phyloP scores from a whole-genome alignment of 2,888 invertebrate species.

The Chelonus formosanus region DNA sequence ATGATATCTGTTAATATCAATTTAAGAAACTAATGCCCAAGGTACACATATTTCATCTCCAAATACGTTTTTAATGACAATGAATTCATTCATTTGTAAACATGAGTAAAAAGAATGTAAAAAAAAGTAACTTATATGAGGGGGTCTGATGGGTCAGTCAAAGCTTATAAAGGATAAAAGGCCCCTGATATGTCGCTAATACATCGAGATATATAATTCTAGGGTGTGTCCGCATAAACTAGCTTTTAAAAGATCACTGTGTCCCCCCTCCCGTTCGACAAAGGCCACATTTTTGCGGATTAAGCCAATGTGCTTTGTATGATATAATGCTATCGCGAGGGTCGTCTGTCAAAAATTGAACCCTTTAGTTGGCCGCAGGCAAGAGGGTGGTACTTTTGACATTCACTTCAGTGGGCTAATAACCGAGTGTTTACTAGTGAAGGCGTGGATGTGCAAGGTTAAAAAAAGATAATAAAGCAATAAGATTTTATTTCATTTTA shows the following conservation, averaged over 20 bases:
- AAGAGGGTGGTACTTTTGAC: slow-evolving; percentile 1
- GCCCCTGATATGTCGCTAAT: slow-evolving; percentile 28
- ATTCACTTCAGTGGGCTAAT: slow-evolving; percentile 19
- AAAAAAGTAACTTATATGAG: slow-evolving; percentile 1
- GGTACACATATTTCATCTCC: no score
- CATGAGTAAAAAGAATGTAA: background rate
- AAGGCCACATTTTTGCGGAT: slow-evolving; percentile 55
- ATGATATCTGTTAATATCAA: no score
- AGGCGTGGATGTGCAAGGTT: background rate
- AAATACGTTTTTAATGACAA: background rate
- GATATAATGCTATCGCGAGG: slow-evolving; percentile 19
- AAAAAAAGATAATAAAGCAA: slow-evolving; percentile 22
- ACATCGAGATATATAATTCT: slow-evolving; percentile 20
- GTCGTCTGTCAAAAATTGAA: slow-evolving; percentile 36
- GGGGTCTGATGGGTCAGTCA: slow-evolving; percentile 4
- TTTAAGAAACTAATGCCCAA: no score
- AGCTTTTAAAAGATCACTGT: slow-evolving; percentile 54
- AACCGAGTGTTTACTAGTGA: slow-evolving; percentile 9
- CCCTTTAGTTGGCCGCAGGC: background rate
- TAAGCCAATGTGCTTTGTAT: slow-evolving; percentile 37
- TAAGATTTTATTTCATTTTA: background rate
- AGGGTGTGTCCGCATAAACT: slow-evolving; percentile 45
- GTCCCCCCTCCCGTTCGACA: slow-evolving; percentile 32
- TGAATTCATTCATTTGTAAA: no score
- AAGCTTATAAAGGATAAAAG: background rate